Conservation (phyloP, 2,888 invertebrate species). For the Salpingus planirostris region DNA sequence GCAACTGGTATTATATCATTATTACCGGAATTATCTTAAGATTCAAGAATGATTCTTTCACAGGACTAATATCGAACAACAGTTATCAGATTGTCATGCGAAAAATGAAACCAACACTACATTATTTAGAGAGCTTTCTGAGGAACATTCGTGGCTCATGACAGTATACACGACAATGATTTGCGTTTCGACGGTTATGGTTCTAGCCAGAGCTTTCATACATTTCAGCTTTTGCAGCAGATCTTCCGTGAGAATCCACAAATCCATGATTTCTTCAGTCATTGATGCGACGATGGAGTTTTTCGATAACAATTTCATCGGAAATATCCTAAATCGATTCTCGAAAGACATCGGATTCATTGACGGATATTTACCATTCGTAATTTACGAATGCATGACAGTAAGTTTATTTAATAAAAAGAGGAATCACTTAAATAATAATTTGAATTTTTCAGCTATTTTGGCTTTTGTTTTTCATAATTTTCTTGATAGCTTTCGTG, state of each 20-base stretch:
- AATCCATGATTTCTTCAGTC: conserved; percentile 62
- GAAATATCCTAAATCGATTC: conserved; percentile 58
- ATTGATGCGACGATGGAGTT: conserved; percentile 59
- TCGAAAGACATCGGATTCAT: conserved; percentile 51
- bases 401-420: too few species aligned
- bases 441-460: conserved; percentile 11
- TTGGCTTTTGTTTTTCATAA: conserved; percentile 8
- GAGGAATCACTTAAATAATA: too few species aligned
- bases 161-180: conserved; percentile 14
- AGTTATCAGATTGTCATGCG: conserved; percentile 4
- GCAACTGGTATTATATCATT: conserved; percentile 24
- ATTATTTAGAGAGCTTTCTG: conserved; percentile 8
- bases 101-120: conserved; percentile 10
- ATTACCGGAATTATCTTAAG: too few species aligned
- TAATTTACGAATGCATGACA: conserved; percentile 14
- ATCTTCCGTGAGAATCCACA: conserved; percentile 42
- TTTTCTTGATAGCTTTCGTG: conserved; percentile 16
- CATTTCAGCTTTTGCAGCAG: conserved; percentile 10
- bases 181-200: conserved; percentile 6
- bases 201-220: conserved; percentile 9
- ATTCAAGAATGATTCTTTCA: too few species aligned
- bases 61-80: conserved; percentile 5
- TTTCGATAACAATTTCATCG: conserved; percentile 69
- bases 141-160: conserved; percentile 5
- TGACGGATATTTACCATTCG: conserved; percentile 20